Evolutionary conservation across 1,140 invertebrate species (phyloP).

Genomic region (Dreissena rostriformis): DNA sequence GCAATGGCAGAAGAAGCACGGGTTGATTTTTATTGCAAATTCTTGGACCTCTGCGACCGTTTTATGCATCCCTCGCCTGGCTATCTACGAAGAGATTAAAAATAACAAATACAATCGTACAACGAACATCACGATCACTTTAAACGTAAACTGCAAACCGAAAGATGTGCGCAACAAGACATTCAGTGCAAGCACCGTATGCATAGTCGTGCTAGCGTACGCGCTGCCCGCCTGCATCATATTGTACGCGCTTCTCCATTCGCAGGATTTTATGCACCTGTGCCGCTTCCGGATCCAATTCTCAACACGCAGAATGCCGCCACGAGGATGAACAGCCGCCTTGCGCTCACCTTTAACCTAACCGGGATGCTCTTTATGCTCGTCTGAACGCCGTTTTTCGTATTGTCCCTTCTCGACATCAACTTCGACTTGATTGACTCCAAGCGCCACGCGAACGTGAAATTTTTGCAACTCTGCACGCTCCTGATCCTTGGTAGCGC

Average conservation of each 20-base stretch:
- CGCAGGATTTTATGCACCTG: not conserved
- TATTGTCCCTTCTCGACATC: slow-evolving; percentile 33
- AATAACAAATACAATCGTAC: not conserved
- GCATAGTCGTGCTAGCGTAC: not conserved
- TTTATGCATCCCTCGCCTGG: slow-evolving; percentile 5
- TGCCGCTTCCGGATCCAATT: not conserved
- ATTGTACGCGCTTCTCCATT: not conserved
- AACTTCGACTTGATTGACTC: not conserved
- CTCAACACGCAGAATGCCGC: not conserved
- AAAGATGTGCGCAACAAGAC: no score
- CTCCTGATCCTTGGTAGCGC: slow-evolving; percentile 43
- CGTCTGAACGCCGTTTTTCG: slow-evolving; percentile 45
- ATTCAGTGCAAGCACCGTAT: no score
- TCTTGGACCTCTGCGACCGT: slow-evolving; percentile 7
- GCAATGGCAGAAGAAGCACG: slow-evolving; percentile 43
- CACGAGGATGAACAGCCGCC: slow-evolving; percentile 10
- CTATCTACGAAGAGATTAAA: slow-evolving; percentile 22
- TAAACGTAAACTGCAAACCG: no score
- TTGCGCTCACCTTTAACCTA: slow-evolving; percentile 27
- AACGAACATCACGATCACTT: no score
- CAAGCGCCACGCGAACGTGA: not conserved
- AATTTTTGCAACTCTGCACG: slow-evolving; percentile 45
- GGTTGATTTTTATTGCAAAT: not conserved
- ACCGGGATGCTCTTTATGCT: slow-evolving; percentile 7
- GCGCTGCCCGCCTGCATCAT: not conserved